Percentiles rank a stretch among this genome's conserved stretches.
Evolutionary conservation across 2,888 invertebrate species (phyloP).

Genomic region (Carterocephalus palaemon): DNA sequence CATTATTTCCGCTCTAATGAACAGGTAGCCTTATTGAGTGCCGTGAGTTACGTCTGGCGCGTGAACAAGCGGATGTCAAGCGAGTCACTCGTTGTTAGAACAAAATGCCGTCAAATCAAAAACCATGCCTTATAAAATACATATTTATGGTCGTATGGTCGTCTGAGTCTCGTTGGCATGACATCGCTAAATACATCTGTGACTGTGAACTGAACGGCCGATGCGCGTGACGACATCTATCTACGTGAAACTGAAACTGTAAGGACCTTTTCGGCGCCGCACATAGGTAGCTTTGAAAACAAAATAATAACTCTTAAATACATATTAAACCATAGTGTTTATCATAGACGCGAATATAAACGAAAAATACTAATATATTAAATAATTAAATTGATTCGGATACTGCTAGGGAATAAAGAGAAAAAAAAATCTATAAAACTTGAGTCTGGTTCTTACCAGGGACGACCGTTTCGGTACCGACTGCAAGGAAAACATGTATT

Average conservation of each 20-base stretch:
- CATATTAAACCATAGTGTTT: background rate
- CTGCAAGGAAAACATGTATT: constrained; percentile 19
- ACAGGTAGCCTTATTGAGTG: too few species aligned
- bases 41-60: constrained; percentile 31
- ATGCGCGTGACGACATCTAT: constrained; percentile 37
- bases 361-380: background rate
- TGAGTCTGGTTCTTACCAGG: constrained; percentile 20
- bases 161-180: constrained; percentile 68
- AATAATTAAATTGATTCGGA: constrained; percentile 3
- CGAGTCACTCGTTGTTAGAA: constrained; percentile 49
- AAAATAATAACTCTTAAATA: constrained; percentile 28
- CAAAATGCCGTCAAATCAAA: constrained; percentile 53
- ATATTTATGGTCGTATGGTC: constrained; percentile 33
- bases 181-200: constrained; percentile 51
- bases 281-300: constrained; percentile 52
- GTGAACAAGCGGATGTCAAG: constrained; percentile 54
- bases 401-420: constrained; percentile 9
- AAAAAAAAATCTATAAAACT: constrained; percentile 14
- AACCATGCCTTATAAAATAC: constrained; percentile 63
- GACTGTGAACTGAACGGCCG: constrained; percentile 18
- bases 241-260: constrained; percentile 46
- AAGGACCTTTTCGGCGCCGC: constrained; percentile 61
- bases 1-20: too few species aligned
- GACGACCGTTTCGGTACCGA: constrained; percentile 23
- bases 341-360: constrained; percentile 1